Conservation (phyloP, 2,113 vertebrate species). For the Caracal caracal region DNA sequence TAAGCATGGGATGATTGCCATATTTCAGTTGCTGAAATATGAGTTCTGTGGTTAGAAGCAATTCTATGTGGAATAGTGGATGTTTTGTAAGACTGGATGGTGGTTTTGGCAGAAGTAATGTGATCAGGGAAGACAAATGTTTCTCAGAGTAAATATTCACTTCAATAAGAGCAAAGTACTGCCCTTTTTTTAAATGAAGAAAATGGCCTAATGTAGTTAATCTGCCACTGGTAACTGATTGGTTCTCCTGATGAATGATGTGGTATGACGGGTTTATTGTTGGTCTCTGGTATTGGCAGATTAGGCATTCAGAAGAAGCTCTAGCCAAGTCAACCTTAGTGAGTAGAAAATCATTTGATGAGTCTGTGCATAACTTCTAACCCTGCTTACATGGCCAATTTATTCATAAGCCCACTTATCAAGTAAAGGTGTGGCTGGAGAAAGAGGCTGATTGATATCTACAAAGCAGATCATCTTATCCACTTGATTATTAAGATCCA, state of each 20-base stretch:
- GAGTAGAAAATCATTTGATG: neutral
- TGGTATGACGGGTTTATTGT: neutral
- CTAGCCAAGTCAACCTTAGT: neutral
- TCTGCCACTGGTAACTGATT: neutral
- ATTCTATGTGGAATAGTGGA: neutral
- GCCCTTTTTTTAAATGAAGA: neutral
- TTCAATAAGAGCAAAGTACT: neutral
- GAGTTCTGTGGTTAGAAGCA: neutral
- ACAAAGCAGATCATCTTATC: neutral
- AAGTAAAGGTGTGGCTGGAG: neutral
- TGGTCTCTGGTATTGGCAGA: neutral
- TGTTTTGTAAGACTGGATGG: neutral
- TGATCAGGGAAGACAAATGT: neutral
- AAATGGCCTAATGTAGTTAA: neutral
- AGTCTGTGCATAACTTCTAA: neutral
- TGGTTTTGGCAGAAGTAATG: neutral
- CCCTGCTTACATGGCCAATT: neutral
- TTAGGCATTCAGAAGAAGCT: neutral
- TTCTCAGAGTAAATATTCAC: neutral
- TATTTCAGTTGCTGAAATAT: neutral
- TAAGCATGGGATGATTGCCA: neutral
- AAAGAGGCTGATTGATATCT: neutral
- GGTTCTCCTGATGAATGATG: neutral
- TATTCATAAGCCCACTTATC: neutral
- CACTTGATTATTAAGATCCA: neutral